phyloP scores from a whole-genome alignment of 2,797 vertebrate genomes.

The Chelonia mydas region DNA sequence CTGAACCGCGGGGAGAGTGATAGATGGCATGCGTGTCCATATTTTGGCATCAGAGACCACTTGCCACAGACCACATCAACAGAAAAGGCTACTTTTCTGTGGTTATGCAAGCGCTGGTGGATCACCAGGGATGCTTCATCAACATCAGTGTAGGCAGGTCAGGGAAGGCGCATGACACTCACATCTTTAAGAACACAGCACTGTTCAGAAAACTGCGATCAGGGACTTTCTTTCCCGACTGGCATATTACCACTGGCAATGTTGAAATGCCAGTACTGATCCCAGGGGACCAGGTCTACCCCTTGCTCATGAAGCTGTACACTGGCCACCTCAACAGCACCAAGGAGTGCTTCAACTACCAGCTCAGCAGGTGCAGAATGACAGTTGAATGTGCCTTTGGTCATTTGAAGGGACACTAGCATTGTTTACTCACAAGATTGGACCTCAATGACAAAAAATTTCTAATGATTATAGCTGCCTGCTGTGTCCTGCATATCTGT shows the following conservation, averaged over 20 bases:
- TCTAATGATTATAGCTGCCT: too few relatives aligned
- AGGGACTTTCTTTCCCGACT: background rate
- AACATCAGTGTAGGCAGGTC: background rate
- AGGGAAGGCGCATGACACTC: background rate
- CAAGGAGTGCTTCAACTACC: background rate
- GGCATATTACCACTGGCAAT: background rate
- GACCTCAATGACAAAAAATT: too few relatives aligned
- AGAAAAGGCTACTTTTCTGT: background rate
- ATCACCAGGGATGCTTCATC: background rate
- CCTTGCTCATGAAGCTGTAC: background rate
- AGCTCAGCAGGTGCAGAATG: background rate
- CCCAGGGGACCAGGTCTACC: background rate
- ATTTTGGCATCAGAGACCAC: background rate
- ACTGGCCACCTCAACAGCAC: background rate
- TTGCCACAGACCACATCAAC: background rate
- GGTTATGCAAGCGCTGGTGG: background rate
- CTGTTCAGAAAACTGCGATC: background rate
- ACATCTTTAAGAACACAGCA: background rate
- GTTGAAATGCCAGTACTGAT: background rate
- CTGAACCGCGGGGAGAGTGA: background rate
- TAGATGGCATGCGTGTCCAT: background rate
- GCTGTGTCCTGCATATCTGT: too few relatives aligned
- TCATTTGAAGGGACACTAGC: too few relatives aligned
- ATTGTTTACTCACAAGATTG: too few relatives aligned
- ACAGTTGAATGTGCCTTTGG: too few relatives aligned